phyloP scores from a whole-genome alignment of 2,797 vertebrate genomes.

The Propithecus perrieri region DNA sequence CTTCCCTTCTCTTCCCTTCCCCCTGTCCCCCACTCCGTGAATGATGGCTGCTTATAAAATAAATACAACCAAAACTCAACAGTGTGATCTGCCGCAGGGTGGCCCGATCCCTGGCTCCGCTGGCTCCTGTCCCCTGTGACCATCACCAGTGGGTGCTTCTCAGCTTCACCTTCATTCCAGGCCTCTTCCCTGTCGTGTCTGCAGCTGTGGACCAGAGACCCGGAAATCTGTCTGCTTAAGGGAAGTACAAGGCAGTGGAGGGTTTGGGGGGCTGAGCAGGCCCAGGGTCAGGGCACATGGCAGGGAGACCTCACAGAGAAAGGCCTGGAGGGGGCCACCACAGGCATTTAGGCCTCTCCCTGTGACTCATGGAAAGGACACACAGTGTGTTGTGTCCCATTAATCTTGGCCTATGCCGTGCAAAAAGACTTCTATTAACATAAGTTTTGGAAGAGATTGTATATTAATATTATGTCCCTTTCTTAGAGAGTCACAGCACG shows the following conservation, averaged over 20 bases:
- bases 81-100: background rate
- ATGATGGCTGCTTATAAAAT: constrained; percentile 53
- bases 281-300: background rate
- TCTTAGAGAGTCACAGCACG: background rate
- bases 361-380: background rate
- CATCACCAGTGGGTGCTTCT: background rate
- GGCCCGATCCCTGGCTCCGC: background rate
- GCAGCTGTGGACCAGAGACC: background rate
- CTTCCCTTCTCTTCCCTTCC: background rate
- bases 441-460: background rate
- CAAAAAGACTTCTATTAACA: background rate
- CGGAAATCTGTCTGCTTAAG: background rate
- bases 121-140: background rate
- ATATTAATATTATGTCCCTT: background rate
- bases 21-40: background rate
- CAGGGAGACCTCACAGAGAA: background rate
- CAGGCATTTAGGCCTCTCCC: background rate
- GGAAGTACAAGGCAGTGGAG: background rate
- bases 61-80: background rate
- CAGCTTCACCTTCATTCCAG: background rate
- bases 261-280: background rate
- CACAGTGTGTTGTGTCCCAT: background rate
- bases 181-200: background rate
- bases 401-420: background rate
- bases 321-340: background rate